phyloP scores from a whole-genome alignment of 2,797 vertebrate genomes.

The Xenops minutus region DNA sequence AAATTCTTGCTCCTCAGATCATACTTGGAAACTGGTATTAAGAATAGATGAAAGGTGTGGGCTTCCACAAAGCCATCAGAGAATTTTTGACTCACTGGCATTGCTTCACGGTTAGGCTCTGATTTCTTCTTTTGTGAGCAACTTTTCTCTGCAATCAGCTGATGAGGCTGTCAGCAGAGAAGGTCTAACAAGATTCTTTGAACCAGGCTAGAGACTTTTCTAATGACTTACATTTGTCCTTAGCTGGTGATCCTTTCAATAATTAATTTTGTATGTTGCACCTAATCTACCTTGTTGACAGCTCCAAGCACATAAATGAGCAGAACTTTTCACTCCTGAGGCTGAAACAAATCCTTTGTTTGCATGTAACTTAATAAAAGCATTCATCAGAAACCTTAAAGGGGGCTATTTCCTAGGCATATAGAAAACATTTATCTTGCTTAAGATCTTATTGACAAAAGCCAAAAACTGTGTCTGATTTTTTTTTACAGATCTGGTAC shows the following conservation, averaged over 20 bases:
- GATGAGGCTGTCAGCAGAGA: not conserved
- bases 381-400: not conserved
- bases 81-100: not conserved
- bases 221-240: constrained; percentile 18
- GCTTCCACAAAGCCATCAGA: not conserved
- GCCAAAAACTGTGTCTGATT: not conserved
- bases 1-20: not conserved
- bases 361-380: constrained; percentile 5
- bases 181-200: not conserved
- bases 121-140: not conserved
- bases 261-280: constrained; percentile 30
- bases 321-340: not conserved
- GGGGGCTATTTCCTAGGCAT: not conserved
- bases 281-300: constrained; percentile 34
- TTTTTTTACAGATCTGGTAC: not conserved
- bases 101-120: not conserved
- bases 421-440: not conserved
- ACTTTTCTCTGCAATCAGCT: not conserved
- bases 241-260: constrained; percentile 1
- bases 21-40: not conserved
- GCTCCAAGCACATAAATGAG: constrained; percentile 27
- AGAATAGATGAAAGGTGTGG: not conserved
- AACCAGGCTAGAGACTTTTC: not conserved
- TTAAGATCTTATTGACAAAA: not conserved
- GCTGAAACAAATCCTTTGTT: not conserved